Base-by-base conservation (phyloP, 2,113 vertebrate species). In the Pogona vitticeps region DNA sequence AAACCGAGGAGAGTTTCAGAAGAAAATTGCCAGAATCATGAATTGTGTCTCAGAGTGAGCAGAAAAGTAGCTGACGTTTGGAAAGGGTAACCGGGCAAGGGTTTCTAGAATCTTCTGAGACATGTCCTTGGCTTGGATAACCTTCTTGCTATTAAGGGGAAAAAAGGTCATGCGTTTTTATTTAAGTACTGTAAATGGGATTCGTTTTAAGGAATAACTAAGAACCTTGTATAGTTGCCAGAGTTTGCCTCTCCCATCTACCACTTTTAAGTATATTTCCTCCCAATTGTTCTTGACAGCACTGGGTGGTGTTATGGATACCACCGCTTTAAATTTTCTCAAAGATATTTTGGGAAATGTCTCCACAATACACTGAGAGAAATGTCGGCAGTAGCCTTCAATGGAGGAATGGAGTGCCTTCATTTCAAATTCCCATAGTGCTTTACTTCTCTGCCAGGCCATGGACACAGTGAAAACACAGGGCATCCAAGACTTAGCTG, bases 21-120 rank as follows among this genome's bases (percentile, higher is more conserved):
- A 79, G 56, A 75, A 42, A 23, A 70, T 33, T 2, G 36, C 65
- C 31, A 56, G 18, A 3, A 7, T 26, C 56, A 59, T 73, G 26
- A 42, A 63, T 40, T 38, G 33, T 61, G n/a, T 36, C 33, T 18
- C 6, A 4, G 40, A 81, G 13, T 21, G 23, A 42, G 15, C 40
- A 31, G 46, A 2, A 75, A 84, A 83, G 72, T 9, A n/a, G 28
- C 17, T 86, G 84, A 86, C 76, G 61, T 86, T 86, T 86, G 52
- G 28, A 86, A 86, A 86, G 84, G 84, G 65, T 70, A 79, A 58
- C 65, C 5, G 36, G 36, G 52, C 26, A 2, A 33, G 12, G 46
- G 65, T 40, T 67, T 70, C 76, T 71, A 33, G 9, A 71, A 40
- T 28, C 65, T 61, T 58, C 52, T 14, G 17, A 79, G 76, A 40